A percentile compares a stretch with the other conserved stretches of the same genome.
These are phyloP conservation scores for Corythaixoides concolor DNA, from an alignment of 2,113 vertebrate species.

Conservation along the genomic window DNA sequence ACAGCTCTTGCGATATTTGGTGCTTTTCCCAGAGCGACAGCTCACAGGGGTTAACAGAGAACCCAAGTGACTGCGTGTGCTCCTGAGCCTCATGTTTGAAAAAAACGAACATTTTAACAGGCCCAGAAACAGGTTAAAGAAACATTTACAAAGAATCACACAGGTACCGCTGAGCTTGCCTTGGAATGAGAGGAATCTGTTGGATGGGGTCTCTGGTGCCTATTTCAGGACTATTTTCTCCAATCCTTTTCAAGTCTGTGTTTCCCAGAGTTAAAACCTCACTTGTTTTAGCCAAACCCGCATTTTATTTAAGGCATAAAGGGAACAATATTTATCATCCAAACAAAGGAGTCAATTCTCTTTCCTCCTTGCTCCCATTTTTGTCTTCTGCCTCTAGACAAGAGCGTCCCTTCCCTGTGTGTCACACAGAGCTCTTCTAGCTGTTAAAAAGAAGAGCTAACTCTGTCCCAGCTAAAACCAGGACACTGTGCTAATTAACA, in stretches of 20 bases:
- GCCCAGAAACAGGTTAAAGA: background rate
- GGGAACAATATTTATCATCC: background rate
- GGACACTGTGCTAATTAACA: conserved; percentile 47
- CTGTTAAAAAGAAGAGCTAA: no score
- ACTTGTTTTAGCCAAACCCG: background rate
- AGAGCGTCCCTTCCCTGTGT: fast-evolving
- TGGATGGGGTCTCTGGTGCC: background rate
- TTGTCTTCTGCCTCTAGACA: background rate
- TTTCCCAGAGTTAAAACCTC: background rate
- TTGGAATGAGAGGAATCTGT: background rate
- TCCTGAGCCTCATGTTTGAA: background rate
- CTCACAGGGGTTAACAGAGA: background rate
- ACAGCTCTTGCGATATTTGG: background rate
- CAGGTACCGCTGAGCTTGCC: background rate
- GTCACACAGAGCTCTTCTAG: no score
- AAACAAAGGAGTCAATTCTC: background rate
- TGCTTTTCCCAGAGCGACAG: conserved; percentile 15
- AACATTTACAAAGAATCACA: background rate
- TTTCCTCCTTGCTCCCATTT: background rate
- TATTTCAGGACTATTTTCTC: background rate
- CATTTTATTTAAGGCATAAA: background rate
- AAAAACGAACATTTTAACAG: background rate
- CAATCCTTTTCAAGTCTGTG: background rate
- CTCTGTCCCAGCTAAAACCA: no score
- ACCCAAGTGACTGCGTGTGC: background rate